Evolutionary conservation across 2,113 vertebrate genomes (phyloP).

Genomic region (Onychorhynchus coronatus): DNA sequence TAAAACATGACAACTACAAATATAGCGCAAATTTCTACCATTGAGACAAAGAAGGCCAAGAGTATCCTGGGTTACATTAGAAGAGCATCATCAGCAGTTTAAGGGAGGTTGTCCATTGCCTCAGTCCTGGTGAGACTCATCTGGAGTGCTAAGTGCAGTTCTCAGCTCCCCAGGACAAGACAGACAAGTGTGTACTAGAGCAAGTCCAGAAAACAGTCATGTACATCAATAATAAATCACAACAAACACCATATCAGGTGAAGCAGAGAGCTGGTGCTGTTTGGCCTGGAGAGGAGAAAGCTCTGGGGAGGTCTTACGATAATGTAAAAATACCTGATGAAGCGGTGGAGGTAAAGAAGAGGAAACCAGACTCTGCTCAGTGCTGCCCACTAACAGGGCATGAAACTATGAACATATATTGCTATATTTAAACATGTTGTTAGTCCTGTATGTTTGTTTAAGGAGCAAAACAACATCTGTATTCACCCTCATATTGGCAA

Average conservation of each 20-base stretch:
- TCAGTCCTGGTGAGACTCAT: background rate
- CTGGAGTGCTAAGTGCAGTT: background rate
- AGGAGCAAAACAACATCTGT: background rate
- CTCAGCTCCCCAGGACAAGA: background rate
- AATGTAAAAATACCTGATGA: background rate
- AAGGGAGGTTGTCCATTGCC: background rate
- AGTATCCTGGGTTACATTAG: background rate
- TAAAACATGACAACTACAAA: background rate
- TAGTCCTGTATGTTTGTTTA: background rate
- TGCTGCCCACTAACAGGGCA: background rate
- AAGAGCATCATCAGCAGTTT: background rate
- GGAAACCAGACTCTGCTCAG: background rate
- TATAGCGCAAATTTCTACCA: background rate
- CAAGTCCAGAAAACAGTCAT: background rate
- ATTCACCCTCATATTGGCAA: background rate
- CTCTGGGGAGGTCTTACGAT: background rate
- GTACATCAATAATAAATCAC: rapidly evolving
- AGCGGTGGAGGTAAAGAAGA: background rate
- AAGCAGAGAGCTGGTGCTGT: background rate
- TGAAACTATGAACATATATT: background rate
- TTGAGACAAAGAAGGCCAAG: background rate
- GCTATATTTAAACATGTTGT: background rate
- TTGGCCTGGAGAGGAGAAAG: background rate
- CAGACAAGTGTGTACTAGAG: rapidly evolving
- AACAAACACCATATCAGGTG: background rate